Conservation (phyloP, 2,888 invertebrate species). For the Podabrus alpinus region DNA sequence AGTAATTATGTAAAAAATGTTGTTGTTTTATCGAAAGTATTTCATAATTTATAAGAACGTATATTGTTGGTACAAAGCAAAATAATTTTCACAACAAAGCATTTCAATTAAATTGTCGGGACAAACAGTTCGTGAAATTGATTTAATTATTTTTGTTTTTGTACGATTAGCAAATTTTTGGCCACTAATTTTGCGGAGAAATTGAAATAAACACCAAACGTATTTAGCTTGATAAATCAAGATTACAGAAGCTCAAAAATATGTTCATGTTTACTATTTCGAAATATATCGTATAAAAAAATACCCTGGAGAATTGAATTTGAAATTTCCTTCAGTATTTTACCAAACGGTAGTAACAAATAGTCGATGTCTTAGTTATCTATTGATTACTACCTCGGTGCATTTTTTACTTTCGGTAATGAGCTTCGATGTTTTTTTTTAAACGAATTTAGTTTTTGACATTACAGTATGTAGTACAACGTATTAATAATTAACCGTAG, state of each 20-base stretch:
- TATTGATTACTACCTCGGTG: conserved; percentile 35
- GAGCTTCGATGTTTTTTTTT: background rate
- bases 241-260: background rate
- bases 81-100: background rate
- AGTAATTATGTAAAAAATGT: background rate
- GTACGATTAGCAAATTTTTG: background rate
- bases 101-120: background rate
- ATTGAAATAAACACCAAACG: background rate
- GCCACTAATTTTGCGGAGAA: background rate
- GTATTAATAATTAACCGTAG: background rate
- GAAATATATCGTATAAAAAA: conserved; percentile 36
- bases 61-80: background rate
- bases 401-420: conserved; percentile 8
- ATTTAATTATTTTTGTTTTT: background rate
- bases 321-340: conserved; percentile 36
- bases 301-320: conserved; percentile 34
- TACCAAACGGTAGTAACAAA: conserved; percentile 42
- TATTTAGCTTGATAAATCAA: background rate
- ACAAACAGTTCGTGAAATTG: background rate
- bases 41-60: background rate
- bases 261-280: conserved; percentile 12
- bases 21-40: background rate
- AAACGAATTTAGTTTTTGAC: background rate
- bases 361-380: conserved; percentile 42
- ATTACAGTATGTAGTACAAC: background rate